Evolutionary conservation across 1,140 invertebrate species (phyloP), one percentile per base, ranked within the genome.

Genomic region (Oscheius sp.): DNA sequence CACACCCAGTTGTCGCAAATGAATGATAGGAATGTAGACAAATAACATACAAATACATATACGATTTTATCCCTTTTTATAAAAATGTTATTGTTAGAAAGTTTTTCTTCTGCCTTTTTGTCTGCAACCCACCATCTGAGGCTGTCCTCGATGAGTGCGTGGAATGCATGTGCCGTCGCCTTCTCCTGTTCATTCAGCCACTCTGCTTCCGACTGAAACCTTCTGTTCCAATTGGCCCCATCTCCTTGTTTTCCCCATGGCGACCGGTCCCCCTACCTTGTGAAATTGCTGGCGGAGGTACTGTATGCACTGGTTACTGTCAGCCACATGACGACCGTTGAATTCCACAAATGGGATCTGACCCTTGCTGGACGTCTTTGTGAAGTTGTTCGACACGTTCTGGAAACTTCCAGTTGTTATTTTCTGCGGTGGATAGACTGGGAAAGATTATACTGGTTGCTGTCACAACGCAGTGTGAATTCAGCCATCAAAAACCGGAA

Each of bases 81-180:
- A n/a, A n/a, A n/a, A n/a, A n/a, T n/a, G n/a, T n/a, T n/a, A n/a
- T n/a, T n/a, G n/a, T n/a, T n/a, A n/a, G n/a, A n/a, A n/a, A n/a
- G n/a, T n/a, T n/a, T n/a, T n/a, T n/a, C n/a, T n/a, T n/a, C n/a
- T n/a, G n/a, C n/a, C n/a, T n/a, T n/a, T n/a, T n/a, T n/a, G n/a
- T n/a, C n/a, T n/a, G n/a, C n/a, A n/a, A 29, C 29, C 1, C 45
- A 35, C 68, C 68, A 77, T 32, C 67, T 45, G 10, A 94, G 89
- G 85, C 94, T 92, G 84, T 95, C 94, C 86, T 95, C 93, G 79
- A 95, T 90, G 92, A 96, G 94, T 26, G 91, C 92, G 81, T 92
- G 92, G 87, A 92, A 93, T 15, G 93, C 92, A 85, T 95, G 92
- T 10, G 91, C 90, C 15, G 93, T 88, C 79, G 91, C 92, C 73